Evolutionary conservation across 2,888 invertebrate species (phyloP).

Genomic region (Antitype chi): DNA sequence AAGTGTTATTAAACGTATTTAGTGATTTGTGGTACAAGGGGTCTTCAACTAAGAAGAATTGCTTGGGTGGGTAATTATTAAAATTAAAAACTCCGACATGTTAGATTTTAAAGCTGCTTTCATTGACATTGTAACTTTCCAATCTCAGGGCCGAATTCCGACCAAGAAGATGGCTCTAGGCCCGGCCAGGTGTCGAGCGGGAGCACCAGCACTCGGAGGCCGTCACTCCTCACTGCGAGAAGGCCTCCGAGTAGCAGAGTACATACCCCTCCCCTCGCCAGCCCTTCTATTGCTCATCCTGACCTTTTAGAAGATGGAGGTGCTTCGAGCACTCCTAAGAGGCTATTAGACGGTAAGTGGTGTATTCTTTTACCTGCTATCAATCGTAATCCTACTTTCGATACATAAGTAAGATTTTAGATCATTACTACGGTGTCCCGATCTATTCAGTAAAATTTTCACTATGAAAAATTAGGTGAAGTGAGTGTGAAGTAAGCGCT

Average conservation of each 20-base stretch:
- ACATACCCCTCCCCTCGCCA: conserved; percentile 94
- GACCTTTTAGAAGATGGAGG: conserved; percentile 94
- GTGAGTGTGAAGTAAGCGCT: background rate
- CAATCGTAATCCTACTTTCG: background rate
- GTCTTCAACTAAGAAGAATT: background rate
- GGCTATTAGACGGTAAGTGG: conserved; percentile 91
- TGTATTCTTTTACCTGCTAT: background rate
- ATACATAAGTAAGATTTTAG: background rate
- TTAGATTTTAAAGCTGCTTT: background rate
- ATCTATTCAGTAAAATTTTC: background rate
- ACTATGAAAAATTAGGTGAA: background rate
- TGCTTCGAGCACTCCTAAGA: conserved; percentile 95
- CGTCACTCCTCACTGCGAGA: conserved; percentile 87
- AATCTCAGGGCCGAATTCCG: conserved; percentile 92
- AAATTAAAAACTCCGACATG: background rate
- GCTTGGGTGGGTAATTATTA: background rate
- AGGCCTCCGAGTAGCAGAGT: conserved; percentile 91
- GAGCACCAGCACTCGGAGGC: conserved; percentile 88
- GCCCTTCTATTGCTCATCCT: conserved; percentile 92
- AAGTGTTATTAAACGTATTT: too few species aligned
- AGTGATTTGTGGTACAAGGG: too few species aligned
- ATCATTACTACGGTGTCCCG: background rate
- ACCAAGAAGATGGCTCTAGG: conserved; percentile 94
- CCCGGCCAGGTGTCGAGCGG: conserved; percentile 93
- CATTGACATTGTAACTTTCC: background rate